Evolutionary conservation across 2,113 vertebrate genomes (phyloP).

Genomic region (Axis porcinus): DNA sequence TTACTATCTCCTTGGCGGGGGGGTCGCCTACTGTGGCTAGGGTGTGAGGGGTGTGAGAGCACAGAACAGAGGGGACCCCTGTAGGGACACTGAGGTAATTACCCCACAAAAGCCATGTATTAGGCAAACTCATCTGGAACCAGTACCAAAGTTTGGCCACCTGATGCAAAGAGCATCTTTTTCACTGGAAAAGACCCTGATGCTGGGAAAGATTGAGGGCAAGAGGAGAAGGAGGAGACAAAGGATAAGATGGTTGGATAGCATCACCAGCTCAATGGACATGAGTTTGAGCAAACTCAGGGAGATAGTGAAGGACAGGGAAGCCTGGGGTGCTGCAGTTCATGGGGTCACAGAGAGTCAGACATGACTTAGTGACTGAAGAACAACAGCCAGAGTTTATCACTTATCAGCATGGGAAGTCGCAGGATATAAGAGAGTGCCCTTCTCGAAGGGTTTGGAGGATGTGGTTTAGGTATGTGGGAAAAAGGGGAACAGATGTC

Average conservation of each 20-base stretch:
- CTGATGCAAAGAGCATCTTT: neutral
- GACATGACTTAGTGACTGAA: neutral
- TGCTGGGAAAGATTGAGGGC: neutral
- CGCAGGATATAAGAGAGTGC: neutral
- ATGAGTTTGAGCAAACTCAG: neutral
- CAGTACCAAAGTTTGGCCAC: neutral
- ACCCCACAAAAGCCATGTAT: accelerated
- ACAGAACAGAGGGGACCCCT: neutral
- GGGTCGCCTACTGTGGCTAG: neutral
- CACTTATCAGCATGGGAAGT: too few relatives aligned
- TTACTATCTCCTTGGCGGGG: neutral
- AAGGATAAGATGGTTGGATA: neutral
- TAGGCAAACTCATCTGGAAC: neutral
- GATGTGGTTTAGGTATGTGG: neutral
- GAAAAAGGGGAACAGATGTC: too few relatives aligned
- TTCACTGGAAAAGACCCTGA: neutral
- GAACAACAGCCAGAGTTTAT: too few relatives aligned
- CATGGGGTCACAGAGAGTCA: neutral
- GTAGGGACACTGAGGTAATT: neutral
- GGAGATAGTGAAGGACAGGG: neutral
- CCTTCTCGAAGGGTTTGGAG: neutral
- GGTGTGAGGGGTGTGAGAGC: neutral
- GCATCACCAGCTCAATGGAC: neutral
- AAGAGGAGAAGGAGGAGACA: neutral
- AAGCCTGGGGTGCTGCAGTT: neutral